Evolutionary conservation across 2,113 vertebrate genomes (phyloP).

Genomic region (Myotis davidii): DNA sequence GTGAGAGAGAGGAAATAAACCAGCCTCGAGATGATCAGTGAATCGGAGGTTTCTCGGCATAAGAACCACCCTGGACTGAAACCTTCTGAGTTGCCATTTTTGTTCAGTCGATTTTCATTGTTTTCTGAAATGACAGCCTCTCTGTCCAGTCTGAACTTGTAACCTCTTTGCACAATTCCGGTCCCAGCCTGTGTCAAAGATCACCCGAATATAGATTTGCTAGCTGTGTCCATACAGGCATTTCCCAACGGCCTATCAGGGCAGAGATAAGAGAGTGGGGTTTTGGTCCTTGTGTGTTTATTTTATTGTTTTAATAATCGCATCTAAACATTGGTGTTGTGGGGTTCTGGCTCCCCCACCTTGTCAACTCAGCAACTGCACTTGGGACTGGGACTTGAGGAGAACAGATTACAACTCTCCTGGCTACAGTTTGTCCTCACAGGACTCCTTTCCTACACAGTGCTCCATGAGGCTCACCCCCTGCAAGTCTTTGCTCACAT

Average conservation of each 20-base stretch:
- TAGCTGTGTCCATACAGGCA: not conserved
- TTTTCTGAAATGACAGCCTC: conserved; percentile 27
- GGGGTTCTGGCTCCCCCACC: conserved; percentile 76
- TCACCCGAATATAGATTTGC: not conserved
- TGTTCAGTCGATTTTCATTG: not conserved
- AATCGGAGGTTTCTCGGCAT: not conserved
- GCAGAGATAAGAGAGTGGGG: not conserved
- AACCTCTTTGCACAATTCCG: conserved; percentile 23
- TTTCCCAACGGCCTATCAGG: conserved; percentile 26
- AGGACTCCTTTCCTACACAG: not conserved
- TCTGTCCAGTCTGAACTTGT: conserved; percentile 33
- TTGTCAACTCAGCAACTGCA: conserved; percentile 76
- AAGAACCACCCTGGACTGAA: not conserved
- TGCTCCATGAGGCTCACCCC: not conserved
- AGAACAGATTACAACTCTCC: not conserved
- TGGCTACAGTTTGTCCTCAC: not conserved
- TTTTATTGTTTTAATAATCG: not conserved
- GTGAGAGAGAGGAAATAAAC: conserved; percentile 15
- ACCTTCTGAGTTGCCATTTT: not conserved
- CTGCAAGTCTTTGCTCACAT: not conserved
- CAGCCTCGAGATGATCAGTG: not conserved
- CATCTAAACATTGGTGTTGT: conserved; percentile 67
- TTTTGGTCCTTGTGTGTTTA: not conserved
- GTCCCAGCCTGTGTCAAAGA: conserved; percentile 17
- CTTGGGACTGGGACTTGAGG: not conserved